Percentiles rank a stretch among this genome's conserved stretches.
Evolutionary conservation across 2,888 invertebrate genomes (phyloP).

Genomic region (Lumbricus terrestris): DNA sequence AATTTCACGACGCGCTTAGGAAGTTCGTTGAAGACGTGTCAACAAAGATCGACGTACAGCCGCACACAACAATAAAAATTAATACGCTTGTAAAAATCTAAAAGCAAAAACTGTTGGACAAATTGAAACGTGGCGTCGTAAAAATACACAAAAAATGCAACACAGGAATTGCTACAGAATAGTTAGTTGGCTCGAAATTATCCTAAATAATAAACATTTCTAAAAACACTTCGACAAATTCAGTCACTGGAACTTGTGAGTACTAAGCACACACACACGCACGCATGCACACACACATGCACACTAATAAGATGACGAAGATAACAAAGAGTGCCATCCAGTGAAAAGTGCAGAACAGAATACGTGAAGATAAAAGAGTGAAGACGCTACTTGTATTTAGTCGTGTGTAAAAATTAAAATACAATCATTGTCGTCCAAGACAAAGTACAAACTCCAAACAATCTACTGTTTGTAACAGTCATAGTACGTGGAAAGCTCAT

Average conservation of each 20-base stretch:
- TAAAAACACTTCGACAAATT: neutral
- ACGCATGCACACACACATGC: neutral
- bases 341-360: neutral
- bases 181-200: slow-evolving; percentile 3
- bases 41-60: neutral
- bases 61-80: neutral
- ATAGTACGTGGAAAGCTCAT: neutral
- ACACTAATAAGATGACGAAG: neutral
- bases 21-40: neutral
- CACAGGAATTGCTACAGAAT: neutral
- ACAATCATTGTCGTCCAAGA: neutral
- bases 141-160: neutral
- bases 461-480: neutral
- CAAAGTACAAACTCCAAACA: neutral
- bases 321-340: neutral
- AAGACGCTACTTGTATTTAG: neutral
- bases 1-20: neutral
- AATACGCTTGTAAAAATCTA: neutral
- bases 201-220: neutral
- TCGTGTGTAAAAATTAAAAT: neutral
- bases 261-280: neutral
- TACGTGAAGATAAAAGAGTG: too few relatives aligned
- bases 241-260: neutral
- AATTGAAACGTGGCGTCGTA: neutral
- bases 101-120: neutral